Base-by-base conservation (phyloP, 92 coral and sea anemone species). In the Parazoanthus atlanticus region DNA sequence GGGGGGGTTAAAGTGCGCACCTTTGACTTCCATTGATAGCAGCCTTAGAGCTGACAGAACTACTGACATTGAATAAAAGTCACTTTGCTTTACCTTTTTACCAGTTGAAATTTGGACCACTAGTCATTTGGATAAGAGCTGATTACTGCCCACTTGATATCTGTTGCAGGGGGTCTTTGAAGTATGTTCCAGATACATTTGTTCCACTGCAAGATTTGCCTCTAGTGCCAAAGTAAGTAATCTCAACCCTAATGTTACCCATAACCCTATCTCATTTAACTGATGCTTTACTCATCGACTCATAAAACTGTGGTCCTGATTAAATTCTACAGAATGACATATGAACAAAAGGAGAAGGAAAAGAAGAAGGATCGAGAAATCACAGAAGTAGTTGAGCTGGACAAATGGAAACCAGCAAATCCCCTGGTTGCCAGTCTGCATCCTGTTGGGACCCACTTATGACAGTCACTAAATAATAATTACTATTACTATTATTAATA, bases 191-290 rank as follows among this genome's bases (percentile, higher is more conserved):
- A 47, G 98, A 97, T 82, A 97, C 99, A 56, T 97, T 97, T 81
- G 95, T 95, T 65, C 99, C 99, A 31, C 92, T 97, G 65, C 96
- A 94, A 88, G 96, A 97, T 65, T 89, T 97, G 66, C 99, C 98
- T 29, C 76, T 94, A 0, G 83, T 86, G 76, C 98, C 98, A 38
- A 93, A 95, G 99, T 95, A 85, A 79, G 93, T 78, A 12, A 8
- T 10, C 49, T 43, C 11, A 46, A 8, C 12, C 12, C 49, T 46
- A 7, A 9, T 7, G 12, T 11, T 46, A 46, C 11, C 49, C 1
- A 7, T 46, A 46, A 46, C 49, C 43, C 49, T 46, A 11, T 46
- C 49, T 0, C 12, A 36, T 46, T 46, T 0, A 8, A 46, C 12
- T 8, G 11, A 46, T 1, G 5, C 49, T 5, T 46, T 46, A 0